Evolutionary conservation across 2,113 vertebrate species (phyloP).

Genomic region (Cyrtonyx montezumae): DNA sequence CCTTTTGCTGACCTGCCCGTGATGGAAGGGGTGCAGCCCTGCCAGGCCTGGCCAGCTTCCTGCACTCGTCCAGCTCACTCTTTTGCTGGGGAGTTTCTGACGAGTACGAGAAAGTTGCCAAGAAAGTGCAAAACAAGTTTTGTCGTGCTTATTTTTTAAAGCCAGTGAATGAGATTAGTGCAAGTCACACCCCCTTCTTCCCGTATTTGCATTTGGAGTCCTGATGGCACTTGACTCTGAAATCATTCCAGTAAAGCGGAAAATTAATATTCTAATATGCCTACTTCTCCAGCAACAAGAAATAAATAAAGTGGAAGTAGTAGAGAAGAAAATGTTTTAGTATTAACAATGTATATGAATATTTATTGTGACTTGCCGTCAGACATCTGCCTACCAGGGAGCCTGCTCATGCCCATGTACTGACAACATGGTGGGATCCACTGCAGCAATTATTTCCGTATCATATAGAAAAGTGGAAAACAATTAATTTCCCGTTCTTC

Average conservation of each 20-base stretch:
- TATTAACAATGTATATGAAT: conserved; percentile 70
- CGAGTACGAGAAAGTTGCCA: background rate
- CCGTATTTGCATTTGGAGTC: conserved; percentile 71
- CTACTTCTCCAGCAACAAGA: conserved; percentile 75
- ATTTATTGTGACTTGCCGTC: conserved; percentile 60
- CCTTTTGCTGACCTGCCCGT: background rate
- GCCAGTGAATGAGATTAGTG: conserved; percentile 69
- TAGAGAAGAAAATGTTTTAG: conserved; percentile 65
- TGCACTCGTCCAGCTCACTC: background rate
- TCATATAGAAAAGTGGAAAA: background rate
- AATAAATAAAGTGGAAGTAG: conserved; percentile 74
- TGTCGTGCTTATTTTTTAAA: background rate
- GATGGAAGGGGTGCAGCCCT: background rate
- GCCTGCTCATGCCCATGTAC: background rate
- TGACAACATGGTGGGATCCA: conserved; percentile 10
- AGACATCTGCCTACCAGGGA: conserved; percentile 6
- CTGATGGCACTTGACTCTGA: conserved; percentile 76
- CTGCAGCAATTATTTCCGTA: background rate
- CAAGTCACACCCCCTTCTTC: conserved; percentile 66
- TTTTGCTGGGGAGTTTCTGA: background rate
- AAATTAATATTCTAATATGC: conserved; percentile 88
- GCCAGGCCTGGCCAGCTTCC: accelerated
- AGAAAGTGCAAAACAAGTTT: conserved; percentile 58
- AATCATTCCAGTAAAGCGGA: conserved; percentile 87
- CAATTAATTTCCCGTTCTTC: conserved; percentile 1